Evolutionary conservation across 2,888 invertebrate species (phyloP).

Genomic region (Dichetophora obliterata): DNA sequence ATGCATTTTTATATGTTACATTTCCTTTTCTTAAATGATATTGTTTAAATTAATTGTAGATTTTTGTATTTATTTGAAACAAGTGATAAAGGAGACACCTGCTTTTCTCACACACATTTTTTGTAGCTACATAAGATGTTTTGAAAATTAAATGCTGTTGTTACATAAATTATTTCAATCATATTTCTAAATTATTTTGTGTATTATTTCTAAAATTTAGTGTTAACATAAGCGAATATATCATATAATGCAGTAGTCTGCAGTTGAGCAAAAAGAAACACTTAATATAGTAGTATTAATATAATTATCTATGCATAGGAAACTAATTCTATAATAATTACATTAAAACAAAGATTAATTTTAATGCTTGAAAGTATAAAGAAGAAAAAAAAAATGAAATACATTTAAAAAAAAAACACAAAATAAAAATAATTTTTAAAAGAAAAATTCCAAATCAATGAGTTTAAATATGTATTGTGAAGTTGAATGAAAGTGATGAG

Average conservation of each 20-base stretch:
- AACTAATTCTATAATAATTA: neutral
- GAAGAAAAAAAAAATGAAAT: conserved; percentile 12
- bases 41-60: too few species aligned
- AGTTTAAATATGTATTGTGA: neutral
- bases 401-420: conserved; percentile 11
- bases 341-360: conserved; percentile 47
- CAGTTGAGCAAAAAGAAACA: neutral
- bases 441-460: neutral
- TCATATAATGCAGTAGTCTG: neutral
- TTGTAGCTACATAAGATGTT: too few species aligned
- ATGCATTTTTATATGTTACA: too few species aligned
- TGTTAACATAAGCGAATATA: neutral
- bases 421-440: conserved; percentile 30
- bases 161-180: too few species aligned
- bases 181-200: too few species aligned
- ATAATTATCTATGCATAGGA: conserved; percentile 3
- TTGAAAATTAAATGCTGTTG: too few species aligned
- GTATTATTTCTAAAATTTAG: neutral
- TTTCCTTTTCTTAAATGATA: too few species aligned
- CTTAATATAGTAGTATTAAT: neutral
- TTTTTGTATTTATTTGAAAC: too few species aligned
- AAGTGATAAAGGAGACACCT: too few species aligned
- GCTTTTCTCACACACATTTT: too few species aligned
- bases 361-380: conserved; percentile 15
- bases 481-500: too few species aligned